Evolutionary conservation across 64 coral and sea anemone genomes (phyloP), one percentile per base, ranked within the genome.

Genomic region (Porites australiensis): DNA sequence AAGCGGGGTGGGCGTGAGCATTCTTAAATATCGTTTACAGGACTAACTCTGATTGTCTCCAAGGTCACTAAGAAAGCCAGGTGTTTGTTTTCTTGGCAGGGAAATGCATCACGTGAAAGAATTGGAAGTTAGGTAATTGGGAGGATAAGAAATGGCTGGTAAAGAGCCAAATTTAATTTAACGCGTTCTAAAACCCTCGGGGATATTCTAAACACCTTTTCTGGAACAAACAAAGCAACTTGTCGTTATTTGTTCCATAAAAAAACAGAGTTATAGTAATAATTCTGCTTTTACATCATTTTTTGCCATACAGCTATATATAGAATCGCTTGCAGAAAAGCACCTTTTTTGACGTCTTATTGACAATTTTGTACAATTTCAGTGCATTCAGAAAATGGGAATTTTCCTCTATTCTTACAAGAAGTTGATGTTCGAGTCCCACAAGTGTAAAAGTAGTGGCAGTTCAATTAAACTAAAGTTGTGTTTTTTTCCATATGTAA

Each of bases 151-250:
- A n/a, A 18, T 67, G 0, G 64, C 64, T 67, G 21, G 64, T 67
- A 67, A 67, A 67, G 64, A 67, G 64, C 64, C 64, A 67, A 67
- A n/a, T 67, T 67, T 67, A 67, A 67, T 67, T 67, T 67, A 67
- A 67, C 64, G 64, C 64, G 64, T 67, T 67, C 64, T 67, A 67
- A 67, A 12, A 67, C 64, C 64, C 64, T 67, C 14, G 64, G 64
- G 64, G 64, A 67, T 67, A 67, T 67, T 67, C 64, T 67, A 67
- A 67, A 67, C 64, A 67, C 13, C 64, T 67, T 67, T 67, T 67
- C 64, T 67, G 64, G 21, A 67, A 67, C 64, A 67, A 67, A 67
- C 64, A 67, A 67, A 67, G 64, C 64, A 67, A 67, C 14, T 67
- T 67, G 64, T 67, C 13, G 64, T 67, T 67, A 67, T 67, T 67